Base-by-base conservation (phyloP, 2,113 vertebrate species). In the Cheirogaleus medius region DNA sequence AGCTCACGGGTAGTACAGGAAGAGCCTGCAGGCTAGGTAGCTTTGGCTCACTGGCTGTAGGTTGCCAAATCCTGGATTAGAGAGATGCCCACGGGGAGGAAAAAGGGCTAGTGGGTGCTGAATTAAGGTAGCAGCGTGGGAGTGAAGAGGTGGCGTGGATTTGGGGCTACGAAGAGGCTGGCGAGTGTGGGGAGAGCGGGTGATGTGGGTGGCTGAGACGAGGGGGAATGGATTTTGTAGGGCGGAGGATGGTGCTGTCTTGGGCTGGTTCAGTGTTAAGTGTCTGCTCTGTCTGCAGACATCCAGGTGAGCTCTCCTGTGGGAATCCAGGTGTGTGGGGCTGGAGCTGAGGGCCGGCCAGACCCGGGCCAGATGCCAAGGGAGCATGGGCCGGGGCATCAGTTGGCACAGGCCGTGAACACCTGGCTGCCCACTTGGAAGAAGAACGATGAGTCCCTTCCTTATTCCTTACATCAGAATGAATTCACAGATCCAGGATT, bases 141-240 rank as follows among this genome's bases (percentile, higher is more conserved):
- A n/a, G 34, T 39, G 77, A 11, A 9, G 29, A 44, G 5, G 17
- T n/a, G 39, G 47, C 39, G 0, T 21, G 21, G 44, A 27, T 7
- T 37, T 23, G 37, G 32, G 20, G 52, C 37, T 15, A 5, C 37
- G 34, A 77, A 34, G 78, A 58, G 58, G 17, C 52, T 18, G 32
- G 47, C 3, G 4, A 0, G 49, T 5, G 52, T 0, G 27, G 25
- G 8, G 10, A 13, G 7, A 12, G 14, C 0, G 29, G 44, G 58
- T 17, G 52, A 54, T 54, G 52, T 3, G 27, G 47, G 21, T 8
- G 29, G 68, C 1, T 2, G 39, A 44, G 80, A 78, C 34, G 18
- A 2, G 25, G 29, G 25, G 1, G 20, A 49, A 21, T 54, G 49
- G 66, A 32, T 69, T 87, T 21, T 42, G 37, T 25, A 64, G 13